phyloP scores from a whole-genome alignment of 92 coral and sea anemone genomes.

The Galaxea fascicularis region DNA sequence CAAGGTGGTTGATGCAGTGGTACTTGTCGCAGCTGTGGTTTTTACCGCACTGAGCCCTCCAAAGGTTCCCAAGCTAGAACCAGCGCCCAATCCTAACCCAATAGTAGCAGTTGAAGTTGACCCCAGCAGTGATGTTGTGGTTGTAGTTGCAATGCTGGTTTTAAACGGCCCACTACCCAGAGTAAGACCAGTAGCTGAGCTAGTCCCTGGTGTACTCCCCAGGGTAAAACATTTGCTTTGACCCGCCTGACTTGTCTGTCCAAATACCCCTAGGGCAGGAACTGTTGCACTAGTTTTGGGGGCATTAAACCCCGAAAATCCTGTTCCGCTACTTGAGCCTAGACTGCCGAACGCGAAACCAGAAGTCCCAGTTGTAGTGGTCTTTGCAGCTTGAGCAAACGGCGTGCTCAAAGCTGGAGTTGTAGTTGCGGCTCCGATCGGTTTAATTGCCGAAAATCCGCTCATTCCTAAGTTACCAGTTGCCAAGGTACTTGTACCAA shows the following conservation, averaged over 20 bases:
- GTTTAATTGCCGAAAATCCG: constrained; percentile 64
- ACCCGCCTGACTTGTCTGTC: constrained; percentile 44
- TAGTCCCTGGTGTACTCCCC: constrained; percentile 23
- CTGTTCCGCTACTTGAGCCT: constrained; percentile 1
- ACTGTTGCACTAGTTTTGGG: constrained; percentile 18
- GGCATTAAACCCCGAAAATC: constrained; percentile 25
- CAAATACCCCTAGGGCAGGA: constrained; percentile 36
- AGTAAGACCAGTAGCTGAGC: constrained; percentile 45
- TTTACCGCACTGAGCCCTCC: constrained; percentile 9
- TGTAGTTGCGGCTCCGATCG: constrained; percentile 52
- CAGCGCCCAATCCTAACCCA: constrained; percentile 16
- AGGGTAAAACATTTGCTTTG: constrained; percentile 25
- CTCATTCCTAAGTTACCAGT: constrained; percentile 12
- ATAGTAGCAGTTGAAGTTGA: constrained; percentile 34
- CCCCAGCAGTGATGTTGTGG: constrained; percentile 40
- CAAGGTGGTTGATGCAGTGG: constrained; percentile 40
- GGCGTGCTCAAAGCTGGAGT: constrained; percentile 56
- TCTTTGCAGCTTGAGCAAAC: constrained; percentile 62
- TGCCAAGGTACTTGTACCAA: constrained; percentile 40
- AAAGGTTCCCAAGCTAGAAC: constrained; percentile 23
- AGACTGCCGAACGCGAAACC: constrained; percentile 58
- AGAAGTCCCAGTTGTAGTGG: constrained; percentile 30
- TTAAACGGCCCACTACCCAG: constrained; percentile 59
- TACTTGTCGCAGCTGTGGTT: constrained; percentile 44
- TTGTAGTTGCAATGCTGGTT: constrained; percentile 41